phyloP scores from a whole-genome alignment of 2,797 vertebrate genomes.

The Heterohyrax brucei region DNA sequence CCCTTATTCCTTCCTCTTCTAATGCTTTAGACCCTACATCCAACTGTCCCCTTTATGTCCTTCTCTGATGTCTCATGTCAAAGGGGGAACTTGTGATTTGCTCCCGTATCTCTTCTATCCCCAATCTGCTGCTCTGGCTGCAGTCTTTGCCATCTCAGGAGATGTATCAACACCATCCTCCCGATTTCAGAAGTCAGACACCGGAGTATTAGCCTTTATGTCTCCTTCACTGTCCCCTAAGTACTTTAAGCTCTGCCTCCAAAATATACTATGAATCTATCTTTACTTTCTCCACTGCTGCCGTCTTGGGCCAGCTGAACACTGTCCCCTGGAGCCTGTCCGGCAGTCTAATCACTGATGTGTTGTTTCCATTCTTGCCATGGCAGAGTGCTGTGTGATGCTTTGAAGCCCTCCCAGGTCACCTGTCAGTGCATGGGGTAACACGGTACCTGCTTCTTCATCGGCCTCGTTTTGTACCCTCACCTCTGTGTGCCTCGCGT shows the following conservation, averaged over 20 bases:
- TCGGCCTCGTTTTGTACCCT: not conserved
- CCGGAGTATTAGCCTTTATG: not conserved
- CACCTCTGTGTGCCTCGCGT: not conserved
- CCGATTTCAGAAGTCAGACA: not conserved
- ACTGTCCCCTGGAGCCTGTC: not conserved
- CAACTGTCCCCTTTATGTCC: not conserved
- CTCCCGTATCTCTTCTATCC: not conserved
- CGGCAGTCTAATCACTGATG: not conserved
- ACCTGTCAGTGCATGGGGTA: fast-evolving
- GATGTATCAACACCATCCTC: not conserved
- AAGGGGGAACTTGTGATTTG: not conserved
- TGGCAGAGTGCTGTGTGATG: not conserved
- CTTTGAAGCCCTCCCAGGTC: fast-evolving
- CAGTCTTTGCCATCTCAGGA: not conserved
- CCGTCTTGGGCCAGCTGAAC: not conserved
- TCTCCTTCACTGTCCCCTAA: not conserved
- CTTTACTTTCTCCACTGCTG: not conserved
- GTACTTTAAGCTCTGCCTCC: not conserved
- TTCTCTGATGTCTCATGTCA: not conserved
- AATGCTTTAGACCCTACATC: not conserved
- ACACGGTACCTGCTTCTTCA: not conserved
- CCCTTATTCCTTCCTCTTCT: not conserved
- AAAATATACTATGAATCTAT: not conserved
- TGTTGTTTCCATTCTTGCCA: not conserved
- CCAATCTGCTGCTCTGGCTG: not conserved